Evolutionary conservation across 2,888 invertebrate genomes (phyloP), one percentile per base, ranked within the genome.

Genomic region (Plebejus argus): DNA sequence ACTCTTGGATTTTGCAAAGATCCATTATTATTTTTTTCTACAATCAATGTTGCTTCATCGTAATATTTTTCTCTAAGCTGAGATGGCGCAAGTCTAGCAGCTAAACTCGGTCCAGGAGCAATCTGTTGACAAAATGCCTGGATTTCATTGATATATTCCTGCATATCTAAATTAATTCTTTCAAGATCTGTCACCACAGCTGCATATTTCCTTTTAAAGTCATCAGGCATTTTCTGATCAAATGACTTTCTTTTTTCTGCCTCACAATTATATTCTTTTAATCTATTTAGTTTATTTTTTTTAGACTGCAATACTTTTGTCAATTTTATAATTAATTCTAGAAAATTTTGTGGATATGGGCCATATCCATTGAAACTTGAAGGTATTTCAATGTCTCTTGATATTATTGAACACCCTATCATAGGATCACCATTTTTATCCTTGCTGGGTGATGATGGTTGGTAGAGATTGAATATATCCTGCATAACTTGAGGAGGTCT

Each of bases 121-220:
- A 98, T 96, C 92, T 98, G 97, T 82, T 97, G 96, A 85, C 98
- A 98, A 83, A 96, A 96, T 79, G 95, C 94, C 90, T 98, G 98
- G 77, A 99, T 97, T 85, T 97, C 97, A 85, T 97, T 97, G 76
- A 99, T 95, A 88, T 97, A 97, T 80, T 96, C 96, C 87, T 98
- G 97, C 81, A 99, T 95, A 87, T 98, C 98, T 83, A 96, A 95
- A 90, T 99, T 99, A 92, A 99, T 96, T 85, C 96, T 97, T 86
- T 99, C 99, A 83, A 99, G 95, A 81, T 98, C 98, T 77, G 99
- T 96, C 3, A 99, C 96, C 82, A 96, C 95, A 80, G 96, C 95
- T 18, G 99, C 99, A 93, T 99, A 99, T 85, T 96, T 96, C 83
- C 97, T 96, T 88, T 99, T 98, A 89, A 99, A 99, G 86, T 99